Percentiles rank a stretch among this genome's conserved stretches.
phyloP scores from a whole-genome alignment of 1,140 invertebrate species.

The Lucilia cuprina region DNA sequence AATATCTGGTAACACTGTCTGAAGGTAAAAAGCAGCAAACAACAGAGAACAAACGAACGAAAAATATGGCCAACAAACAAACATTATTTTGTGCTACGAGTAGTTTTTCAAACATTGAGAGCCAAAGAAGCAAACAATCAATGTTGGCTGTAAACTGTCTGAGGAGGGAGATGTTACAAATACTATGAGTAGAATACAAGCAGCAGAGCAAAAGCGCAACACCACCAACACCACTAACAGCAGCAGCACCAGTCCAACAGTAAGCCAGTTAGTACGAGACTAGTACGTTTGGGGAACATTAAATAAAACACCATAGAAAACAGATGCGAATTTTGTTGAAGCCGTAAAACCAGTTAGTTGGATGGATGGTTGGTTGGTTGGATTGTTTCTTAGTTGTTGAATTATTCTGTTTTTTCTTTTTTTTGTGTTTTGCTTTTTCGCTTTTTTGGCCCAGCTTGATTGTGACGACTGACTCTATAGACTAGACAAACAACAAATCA shows the following conservation, averaged over 20 bases:
- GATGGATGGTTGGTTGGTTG: background rate
- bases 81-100: no score
- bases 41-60: background rate
- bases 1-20: no score
- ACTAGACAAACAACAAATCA: slow-evolving; percentile 34
- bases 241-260: background rate
- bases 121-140: no score
- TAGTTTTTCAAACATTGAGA: no score
- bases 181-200: no score
- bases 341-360: slow-evolving; percentile 28
- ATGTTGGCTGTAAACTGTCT: no score
- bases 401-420: background rate
- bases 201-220: no score
- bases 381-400: background rate
- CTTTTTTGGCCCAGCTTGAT: slow-evolving; percentile 2
- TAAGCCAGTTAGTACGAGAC: slow-evolving; percentile 18
- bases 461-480: background rate
- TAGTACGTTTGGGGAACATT: background rate
- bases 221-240: no score
- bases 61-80: background rate
- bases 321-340: slow-evolving; percentile 25
- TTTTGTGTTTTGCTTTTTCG: background rate
- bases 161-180: no score
- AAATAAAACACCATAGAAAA: background rate
- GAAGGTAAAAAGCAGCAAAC: background rate